Base-by-base conservation (phyloP, 2,113 vertebrate species). In the Hemichromis elongatus region DNA sequence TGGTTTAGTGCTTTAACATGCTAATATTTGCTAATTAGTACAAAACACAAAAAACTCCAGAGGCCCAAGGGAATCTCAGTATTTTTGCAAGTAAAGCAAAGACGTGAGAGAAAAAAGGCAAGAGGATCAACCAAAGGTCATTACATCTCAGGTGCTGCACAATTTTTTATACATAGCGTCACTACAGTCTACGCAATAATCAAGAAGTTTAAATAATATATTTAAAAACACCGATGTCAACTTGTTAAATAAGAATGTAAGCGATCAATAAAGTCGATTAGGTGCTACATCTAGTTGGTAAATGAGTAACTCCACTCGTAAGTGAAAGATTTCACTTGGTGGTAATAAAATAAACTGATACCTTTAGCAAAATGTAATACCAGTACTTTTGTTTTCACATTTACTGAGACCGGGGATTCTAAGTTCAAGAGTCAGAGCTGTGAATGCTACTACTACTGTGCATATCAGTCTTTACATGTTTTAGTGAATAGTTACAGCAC, bases 81-180 rank as follows among this genome's bases (percentile, higher is more conserved):
- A 50, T 19, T n/a, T 50, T 50, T 47, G 40, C 24, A 73, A 3
- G 40, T 47, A 73, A 73, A 73, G 40, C 40, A 73, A 50, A 73
- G 42, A 47, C 9, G 5, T 24, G 10, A 4, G 10, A 52, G n/a
- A 11, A 12, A 24, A 54, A 54, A 54, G n/a, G 9, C 52, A 21
- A 54, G 52, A 24, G 21, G n/a, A 12, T 24, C 53, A 24, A 10
- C 53, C 5, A 10, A 73, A 50, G 30, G 5, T 28, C 4, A 47
- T 73, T 73, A 19, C 9, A 73, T 73, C 68, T 47, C 21, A 19
- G 14, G 2, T 73, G 40, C 24, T 50, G 16, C 42, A 45, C 28
- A 0, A 61, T 1, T 61, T 5, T 0, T 61, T 61, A 61, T n/a
- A 12, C 24, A 5, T 16, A 42, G 14, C 9, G 47, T 73, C 68